phyloP scores from a whole-genome alignment of 2,113 vertebrate genomes.

The Hydropotes inermis region DNA sequence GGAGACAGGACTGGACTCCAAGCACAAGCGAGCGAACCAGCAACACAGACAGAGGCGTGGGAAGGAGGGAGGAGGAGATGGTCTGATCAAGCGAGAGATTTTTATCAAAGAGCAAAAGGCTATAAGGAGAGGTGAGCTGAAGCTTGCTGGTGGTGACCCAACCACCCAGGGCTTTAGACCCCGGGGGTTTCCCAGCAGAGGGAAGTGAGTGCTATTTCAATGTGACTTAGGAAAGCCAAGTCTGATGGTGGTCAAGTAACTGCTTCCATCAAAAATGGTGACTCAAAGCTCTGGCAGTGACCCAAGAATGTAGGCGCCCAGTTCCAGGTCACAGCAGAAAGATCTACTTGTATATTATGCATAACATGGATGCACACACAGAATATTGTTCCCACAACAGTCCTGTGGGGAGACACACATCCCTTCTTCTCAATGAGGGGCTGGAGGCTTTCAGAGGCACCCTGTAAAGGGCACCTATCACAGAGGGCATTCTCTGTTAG shows the following conservation, averaged over 20 bases:
- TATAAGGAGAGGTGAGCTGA: not conserved
- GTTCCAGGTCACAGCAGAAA: not conserved
- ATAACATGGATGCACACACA: not conserved
- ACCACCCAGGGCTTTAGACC: not conserved
- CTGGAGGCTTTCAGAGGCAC: not conserved
- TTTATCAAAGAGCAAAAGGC: not conserved
- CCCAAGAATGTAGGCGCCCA: too few species aligned
- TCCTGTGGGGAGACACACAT: not conserved
- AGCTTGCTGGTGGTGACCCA: not conserved
- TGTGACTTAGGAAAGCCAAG: not conserved
- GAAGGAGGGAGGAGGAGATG: not conserved
- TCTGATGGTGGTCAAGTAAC: not conserved
- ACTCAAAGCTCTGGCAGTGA: not conserved
- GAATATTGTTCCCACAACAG: not conserved
- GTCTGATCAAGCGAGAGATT: not conserved
- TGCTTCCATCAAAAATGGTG: not conserved
- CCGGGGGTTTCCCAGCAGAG: not conserved
- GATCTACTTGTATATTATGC: not conserved
- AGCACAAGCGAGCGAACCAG: not conserved
- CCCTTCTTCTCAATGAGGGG: not conserved
- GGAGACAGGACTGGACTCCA: not conserved
- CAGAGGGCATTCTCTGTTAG: not conserved
- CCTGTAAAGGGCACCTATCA: not conserved
- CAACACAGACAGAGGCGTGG: not conserved
- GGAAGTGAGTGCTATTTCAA: not conserved